Evolutionary conservation across 2,797 vertebrate species (phyloP), one percentile per base, ranked within the genome.

Genomic region (Anguilla megastoma): DNA sequence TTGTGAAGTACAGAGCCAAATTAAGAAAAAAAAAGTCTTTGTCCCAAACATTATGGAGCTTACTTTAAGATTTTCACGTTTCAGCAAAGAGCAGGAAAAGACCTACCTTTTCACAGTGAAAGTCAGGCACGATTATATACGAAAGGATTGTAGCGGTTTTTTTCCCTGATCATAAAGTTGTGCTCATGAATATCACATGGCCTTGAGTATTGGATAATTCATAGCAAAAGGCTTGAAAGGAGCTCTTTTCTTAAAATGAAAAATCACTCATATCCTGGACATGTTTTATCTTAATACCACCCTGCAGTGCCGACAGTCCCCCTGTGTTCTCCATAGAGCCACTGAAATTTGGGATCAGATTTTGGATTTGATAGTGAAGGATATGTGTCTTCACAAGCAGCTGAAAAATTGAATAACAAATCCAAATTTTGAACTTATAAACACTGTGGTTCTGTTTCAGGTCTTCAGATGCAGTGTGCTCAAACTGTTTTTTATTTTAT

Each of bases 181-280:
- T 80, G 36, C 33, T 80, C 12, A 7, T 80, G 16, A 76, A 76
- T 76, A 76, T 36, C 12, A 76, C 33, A 36, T 33, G 27, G 33
- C 63, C 63, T 76, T 76, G 71, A 36, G 33, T 76, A 76, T 36
- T 36, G 12, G 33, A 16, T 30, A 76, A 76, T 0, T 2, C 50
- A 58, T 85, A 2, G 14, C 33, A 0, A 52, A 52, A 27, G 27
- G 30, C 50, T 84, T 10, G 30, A 74, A 74, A 74, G 10, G 10
- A 71, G 66, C 24, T 30, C 27, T 27, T 71, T 71, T 27, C 69
- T 71, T 71, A 27, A 16, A 74, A 36, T 85, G 30, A 52, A 60
- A 85, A 60, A 85, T 80, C 2, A 54, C 41, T 84, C 52, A 84
- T 84, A 54, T 84, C 80, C 80, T 48, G 80, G 27, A 60, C 8